Percentiles rank a stretch among this genome's conserved stretches.
These are phyloP conservation scores for Aromia moschata DNA, from an alignment of 2,888 invertebrate genomes.

Conservation along the genomic window DNA sequence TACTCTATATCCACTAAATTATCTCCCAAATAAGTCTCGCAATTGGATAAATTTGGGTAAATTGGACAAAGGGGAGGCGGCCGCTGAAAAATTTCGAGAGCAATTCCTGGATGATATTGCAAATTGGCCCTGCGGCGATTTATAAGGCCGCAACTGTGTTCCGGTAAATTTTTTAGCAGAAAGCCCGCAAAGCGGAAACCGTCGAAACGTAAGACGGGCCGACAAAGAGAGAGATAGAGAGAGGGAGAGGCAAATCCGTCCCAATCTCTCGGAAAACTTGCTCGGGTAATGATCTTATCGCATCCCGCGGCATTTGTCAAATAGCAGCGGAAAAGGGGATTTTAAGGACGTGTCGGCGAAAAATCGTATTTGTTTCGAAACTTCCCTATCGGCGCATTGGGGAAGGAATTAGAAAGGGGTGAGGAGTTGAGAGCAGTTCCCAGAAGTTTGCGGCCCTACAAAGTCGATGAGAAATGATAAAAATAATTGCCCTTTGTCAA, in stretches of 20 bases:
- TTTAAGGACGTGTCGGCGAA: neutral
- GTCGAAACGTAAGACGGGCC: neutral
- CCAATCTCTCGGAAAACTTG: constrained; percentile 1
- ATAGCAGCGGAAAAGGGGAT: neutral
- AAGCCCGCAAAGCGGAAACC: constrained; percentile 1
- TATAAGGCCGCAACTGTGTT: neutral
- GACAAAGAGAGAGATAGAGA: too few species aligned
- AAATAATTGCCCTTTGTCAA: too few species aligned
- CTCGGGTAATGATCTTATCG: constrained; percentile 4
- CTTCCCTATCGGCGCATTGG: too few species aligned
- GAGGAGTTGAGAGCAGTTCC: too few species aligned
- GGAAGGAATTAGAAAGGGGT: too few species aligned
- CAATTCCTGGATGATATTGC: constrained; percentile 1
- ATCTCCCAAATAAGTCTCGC: neutral
- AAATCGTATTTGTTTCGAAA: neutral
- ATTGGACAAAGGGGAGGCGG: neutral
- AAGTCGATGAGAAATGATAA: too few species aligned
- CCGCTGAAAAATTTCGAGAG: neutral
- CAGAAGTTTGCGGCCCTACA: too few species aligned
- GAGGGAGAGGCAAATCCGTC: constrained; percentile 2
- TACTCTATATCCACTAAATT: too few species aligned
- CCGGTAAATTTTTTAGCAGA: constrained; percentile 4
- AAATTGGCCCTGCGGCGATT: neutral
- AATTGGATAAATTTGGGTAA: neutral
- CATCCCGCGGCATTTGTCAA: neutral